Percentiles rank a stretch among this genome's conserved stretches.
Conservation (phyloP, 2,888 invertebrate genomes). For the Petrophora chlorosata region DNA sequence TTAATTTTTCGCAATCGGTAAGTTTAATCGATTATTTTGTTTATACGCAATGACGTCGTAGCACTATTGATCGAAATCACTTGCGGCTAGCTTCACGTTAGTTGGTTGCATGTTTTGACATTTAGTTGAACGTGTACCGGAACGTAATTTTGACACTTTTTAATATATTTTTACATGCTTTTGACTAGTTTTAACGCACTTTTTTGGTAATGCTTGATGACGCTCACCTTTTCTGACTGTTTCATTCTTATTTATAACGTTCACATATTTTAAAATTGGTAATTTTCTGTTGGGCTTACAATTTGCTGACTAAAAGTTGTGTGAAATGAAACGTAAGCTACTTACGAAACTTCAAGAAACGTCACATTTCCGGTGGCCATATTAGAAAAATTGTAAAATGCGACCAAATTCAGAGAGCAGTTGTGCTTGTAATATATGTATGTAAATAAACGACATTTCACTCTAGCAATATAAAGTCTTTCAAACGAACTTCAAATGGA, state of each 20-base stretch:
- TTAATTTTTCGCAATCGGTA: slow-evolving; percentile 86
- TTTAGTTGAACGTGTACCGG: slow-evolving; percentile 41
- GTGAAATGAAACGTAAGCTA: slow-evolving; percentile 24
- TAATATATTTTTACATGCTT: background rate
- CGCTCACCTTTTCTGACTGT: too few species aligned
- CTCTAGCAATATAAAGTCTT: slow-evolving; percentile 37
- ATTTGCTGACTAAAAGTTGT: too few species aligned
- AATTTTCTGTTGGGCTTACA: too few species aligned
- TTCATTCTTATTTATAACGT: too few species aligned
- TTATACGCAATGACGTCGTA: slow-evolving; percentile 53
- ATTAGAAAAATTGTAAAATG: slow-evolving; percentile 58
- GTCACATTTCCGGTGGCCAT: slow-evolving; percentile 75
- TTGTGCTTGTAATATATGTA: slow-evolving; percentile 41
- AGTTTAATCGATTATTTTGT: slow-evolving; percentile 61
- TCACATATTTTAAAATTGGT: too few species aligned
- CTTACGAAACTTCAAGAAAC: slow-evolving; percentile 40
- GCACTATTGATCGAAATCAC: slow-evolving; percentile 49
- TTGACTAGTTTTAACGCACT: background rate
- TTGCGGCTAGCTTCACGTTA: slow-evolving; percentile 46
- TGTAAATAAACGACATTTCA: slow-evolving; percentile 42
- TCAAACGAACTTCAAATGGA: slow-evolving; percentile 48
- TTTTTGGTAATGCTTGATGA: too few species aligned
- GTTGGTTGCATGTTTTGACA: slow-evolving; percentile 31
- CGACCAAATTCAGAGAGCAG: slow-evolving; percentile 55
- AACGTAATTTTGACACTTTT: too few species aligned